Evolutionary conservation across 2,888 invertebrate genomes (phyloP), one percentile per base, ranked within the genome.

Genomic region (Pasiphila rectangulata): DNA sequence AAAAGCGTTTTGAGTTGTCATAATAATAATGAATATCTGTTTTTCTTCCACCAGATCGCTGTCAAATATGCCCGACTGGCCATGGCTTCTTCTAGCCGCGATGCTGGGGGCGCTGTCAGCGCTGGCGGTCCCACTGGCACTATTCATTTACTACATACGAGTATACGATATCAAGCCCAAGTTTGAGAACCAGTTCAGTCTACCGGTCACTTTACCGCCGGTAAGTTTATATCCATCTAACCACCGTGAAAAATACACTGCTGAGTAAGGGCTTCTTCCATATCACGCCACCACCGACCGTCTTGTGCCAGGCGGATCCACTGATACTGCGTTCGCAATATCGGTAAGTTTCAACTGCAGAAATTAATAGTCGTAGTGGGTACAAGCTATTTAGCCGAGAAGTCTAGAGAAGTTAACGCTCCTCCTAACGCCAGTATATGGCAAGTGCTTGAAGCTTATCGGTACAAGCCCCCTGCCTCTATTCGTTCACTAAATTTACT

Each of bases 61-160:
- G 34, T 2, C 20, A 27, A 45, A 36, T 52, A 88, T 88, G 88
- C 86, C 87, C 51, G 89, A 89, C 61, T 89, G 86, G 88, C 73
- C 78, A 41, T 87, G 85, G 84, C 61, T 87, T 55, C 55, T 89
- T 30, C 46, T 83, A 12, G 81, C 88, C 2, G 83, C 85, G 38
- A 57, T 83, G 25, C 64, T 83, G 35, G 89, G 89, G 0, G 88
- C 87, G 0, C 54, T 77, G 1, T 72, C 79, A 0, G 82, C 83
- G 1, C 67, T 88, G 47, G 70, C 78, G 0, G 69, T 85, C 5
- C 87, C 86, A 4, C 48, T 83, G 27, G 73, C 67, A 0, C 54
- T 88, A 24, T 63, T 89, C 41, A 41, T 84, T 21, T 86, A 87
- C 68, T 83, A 78, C 64, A 61, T 82, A 39, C 65, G 75, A 41